Conservation (phyloP, 1,140 invertebrate species). For the Aradophagus sp. region DNA sequence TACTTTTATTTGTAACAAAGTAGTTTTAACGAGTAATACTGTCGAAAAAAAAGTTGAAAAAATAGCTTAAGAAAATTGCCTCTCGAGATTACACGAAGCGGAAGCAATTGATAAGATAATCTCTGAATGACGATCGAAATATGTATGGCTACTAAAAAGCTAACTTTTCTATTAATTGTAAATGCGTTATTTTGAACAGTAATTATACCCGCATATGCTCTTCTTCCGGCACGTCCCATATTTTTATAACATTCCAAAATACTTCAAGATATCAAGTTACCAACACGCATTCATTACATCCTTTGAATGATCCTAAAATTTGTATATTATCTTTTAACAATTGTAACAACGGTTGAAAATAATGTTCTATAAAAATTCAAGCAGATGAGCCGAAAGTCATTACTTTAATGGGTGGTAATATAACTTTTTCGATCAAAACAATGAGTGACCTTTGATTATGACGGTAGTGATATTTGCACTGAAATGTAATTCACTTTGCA, state of each 20-base stretch:
- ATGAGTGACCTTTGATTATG: too few species aligned
- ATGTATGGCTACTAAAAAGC: constrained; percentile 38
- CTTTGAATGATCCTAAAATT: too few species aligned
- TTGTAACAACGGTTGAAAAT: too few species aligned
- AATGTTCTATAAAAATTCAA: too few species aligned
- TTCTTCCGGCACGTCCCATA: constrained; percentile 15
- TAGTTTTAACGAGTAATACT: constrained; percentile 1
- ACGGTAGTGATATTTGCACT: too few species aligned
- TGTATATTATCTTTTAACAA: too few species aligned
- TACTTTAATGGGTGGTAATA: too few species aligned
- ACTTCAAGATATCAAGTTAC: neutral
- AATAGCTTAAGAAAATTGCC: constrained; percentile 17
- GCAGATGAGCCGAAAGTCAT: too few species aligned
- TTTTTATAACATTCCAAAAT: constrained; percentile 19
- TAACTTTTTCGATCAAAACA: too few species aligned
- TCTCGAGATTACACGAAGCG: constrained; percentile 13
- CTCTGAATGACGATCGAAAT: constrained; percentile 22
- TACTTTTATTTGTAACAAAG: too few species aligned
- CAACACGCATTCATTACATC: too few species aligned
- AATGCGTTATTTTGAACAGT: constrained; percentile 30
- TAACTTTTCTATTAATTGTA: constrained; percentile 39
- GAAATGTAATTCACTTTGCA: too few species aligned
- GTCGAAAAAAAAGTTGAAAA: neutral
- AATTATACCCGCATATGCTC: constrained; percentile 42
- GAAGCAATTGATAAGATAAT: constrained; percentile 47